Percentiles rank a stretch among this genome's conserved stretches.
phyloP scores from a whole-genome alignment of 2,113 vertebrate species.

The Percopsis transmontana region DNA sequence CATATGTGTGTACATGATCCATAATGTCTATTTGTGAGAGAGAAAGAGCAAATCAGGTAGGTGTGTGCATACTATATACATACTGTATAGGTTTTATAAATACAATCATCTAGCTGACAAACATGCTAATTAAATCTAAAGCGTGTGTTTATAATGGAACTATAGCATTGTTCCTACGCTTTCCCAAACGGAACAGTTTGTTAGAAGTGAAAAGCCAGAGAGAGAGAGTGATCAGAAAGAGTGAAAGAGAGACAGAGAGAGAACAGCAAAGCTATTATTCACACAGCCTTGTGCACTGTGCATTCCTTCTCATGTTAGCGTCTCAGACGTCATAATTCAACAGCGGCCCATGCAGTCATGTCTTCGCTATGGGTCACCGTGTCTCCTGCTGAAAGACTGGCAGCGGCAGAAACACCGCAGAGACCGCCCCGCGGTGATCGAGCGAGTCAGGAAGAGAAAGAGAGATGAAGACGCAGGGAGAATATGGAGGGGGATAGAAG shows the following conservation, averaged over 20 bases:
- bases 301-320: neutral
- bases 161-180: too few species aligned
- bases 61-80: neutral
- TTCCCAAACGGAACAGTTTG: neutral
- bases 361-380: slow-evolving; percentile 37
- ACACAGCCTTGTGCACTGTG: neutral
- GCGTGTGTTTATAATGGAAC: too few species aligned
- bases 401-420: too few species aligned
- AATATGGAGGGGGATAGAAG: slow-evolving; percentile 37
- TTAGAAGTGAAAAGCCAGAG: neutral
- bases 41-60: too few species aligned
- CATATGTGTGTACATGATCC: too few species aligned
- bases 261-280: neutral
- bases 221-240: neutral
- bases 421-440: too few species aligned
- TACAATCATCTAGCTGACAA: neutral
- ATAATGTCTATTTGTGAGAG: neutral
- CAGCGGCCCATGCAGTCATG: slow-evolving; percentile 31
- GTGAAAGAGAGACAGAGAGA: neutral
- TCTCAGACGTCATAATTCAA: slow-evolving; percentile 40
- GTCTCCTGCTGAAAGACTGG: slow-evolving; percentile 27
- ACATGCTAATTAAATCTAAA: too few species aligned
- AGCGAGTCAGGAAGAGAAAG: neutral
- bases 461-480: slow-evolving; percentile 35
- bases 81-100: too few species aligned